Conservation (phyloP, 2,888 invertebrate genomes). For the Pyrgus malvae region DNA sequence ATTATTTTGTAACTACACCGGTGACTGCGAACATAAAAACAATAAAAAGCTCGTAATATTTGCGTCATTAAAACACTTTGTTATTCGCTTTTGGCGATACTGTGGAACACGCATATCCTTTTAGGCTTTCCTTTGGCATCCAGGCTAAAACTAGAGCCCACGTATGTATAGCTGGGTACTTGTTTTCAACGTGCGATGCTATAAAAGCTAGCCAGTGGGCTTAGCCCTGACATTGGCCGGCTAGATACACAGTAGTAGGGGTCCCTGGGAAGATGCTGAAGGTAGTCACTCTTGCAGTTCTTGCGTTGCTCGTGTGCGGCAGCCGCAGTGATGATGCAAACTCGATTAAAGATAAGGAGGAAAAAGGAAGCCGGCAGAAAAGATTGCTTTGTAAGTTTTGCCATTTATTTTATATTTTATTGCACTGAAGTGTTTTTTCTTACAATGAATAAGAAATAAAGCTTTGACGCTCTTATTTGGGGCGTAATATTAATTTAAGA, state of each 20-base stretch:
- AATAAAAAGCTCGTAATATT: constrained; percentile 21
- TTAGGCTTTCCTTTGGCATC: constrained; percentile 64
- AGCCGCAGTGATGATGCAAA: constrained; percentile 34
- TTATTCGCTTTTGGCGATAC: constrained; percentile 27
- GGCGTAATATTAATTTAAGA: too few species aligned
- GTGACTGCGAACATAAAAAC: constrained; percentile 13
- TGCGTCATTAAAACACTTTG: constrained; percentile 16
- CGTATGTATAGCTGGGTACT: constrained; percentile 58
- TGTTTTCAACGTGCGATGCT: constrained; percentile 62
- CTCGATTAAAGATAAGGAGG: constrained; percentile 31
- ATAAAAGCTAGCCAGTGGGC: constrained; percentile 72
- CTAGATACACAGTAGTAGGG: constrained; percentile 43
- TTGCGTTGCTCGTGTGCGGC: constrained; percentile 39
- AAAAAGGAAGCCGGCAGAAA: constrained; percentile 47
- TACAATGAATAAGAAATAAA: too few species aligned
- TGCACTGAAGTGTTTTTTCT: too few species aligned
- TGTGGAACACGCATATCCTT: constrained; percentile 64
- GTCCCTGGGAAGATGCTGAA: constrained; percentile 50
- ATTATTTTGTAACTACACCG: constrained; percentile 16
- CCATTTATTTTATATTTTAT: constrained; percentile 1
- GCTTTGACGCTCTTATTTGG: too few species aligned
- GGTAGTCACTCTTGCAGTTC: constrained; percentile 42
- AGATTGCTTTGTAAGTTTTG: constrained; percentile 61
- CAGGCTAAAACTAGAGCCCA: constrained; percentile 72
- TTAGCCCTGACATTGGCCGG: constrained; percentile 77